Percentiles rank a stretch among this genome's conserved stretches.
These are phyloP conservation scores for Ectemnius lituratus DNA, from an alignment of 2,888 invertebrate species.

Conservation along the genomic window DNA sequence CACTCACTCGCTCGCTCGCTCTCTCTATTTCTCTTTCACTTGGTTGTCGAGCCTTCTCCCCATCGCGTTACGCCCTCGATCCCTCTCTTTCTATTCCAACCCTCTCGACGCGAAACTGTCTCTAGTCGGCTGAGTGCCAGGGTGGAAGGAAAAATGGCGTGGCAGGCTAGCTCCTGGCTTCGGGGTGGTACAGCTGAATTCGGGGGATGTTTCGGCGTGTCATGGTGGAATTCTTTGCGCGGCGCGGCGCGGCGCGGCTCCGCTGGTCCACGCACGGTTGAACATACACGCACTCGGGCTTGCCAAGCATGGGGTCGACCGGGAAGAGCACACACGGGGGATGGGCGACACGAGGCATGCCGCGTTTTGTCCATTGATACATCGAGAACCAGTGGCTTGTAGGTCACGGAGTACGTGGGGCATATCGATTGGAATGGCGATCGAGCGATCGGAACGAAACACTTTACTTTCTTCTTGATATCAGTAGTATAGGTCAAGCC, in stretches of 20 bases:
- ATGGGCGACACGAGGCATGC: conserved; percentile 30
- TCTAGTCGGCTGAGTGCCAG: conserved; percentile 16
- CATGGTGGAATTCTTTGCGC: conserved; percentile 39
- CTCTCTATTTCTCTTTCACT: conserved; percentile 4
- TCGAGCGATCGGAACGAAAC: neutral
- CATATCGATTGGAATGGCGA: conserved; percentile 29
- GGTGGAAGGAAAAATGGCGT: conserved; percentile 46
- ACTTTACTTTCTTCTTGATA: neutral
- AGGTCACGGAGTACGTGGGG: conserved; percentile 48
- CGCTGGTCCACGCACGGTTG: conserved; percentile 13
- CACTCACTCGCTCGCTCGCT: neutral
- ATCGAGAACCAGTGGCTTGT: conserved; percentile 46
- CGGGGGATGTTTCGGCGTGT: conserved; percentile 41
- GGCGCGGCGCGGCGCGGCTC: conserved; percentile 13
- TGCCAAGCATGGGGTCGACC: neutral
- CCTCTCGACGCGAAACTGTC: neutral
- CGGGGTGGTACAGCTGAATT: conserved; percentile 20
- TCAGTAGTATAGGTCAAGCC: conserved; percentile 18
- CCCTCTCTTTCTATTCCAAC: neutral
- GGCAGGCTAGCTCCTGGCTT: neutral
- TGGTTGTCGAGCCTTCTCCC: neutral
- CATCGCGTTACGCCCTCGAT: neutral
- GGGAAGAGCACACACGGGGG: conserved; percentile 21
- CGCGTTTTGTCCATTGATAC: conserved; percentile 51
- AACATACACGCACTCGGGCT: conserved; percentile 23